Conservation (phyloP, 2,888 invertebrate species). For the Apantesis nais region DNA sequence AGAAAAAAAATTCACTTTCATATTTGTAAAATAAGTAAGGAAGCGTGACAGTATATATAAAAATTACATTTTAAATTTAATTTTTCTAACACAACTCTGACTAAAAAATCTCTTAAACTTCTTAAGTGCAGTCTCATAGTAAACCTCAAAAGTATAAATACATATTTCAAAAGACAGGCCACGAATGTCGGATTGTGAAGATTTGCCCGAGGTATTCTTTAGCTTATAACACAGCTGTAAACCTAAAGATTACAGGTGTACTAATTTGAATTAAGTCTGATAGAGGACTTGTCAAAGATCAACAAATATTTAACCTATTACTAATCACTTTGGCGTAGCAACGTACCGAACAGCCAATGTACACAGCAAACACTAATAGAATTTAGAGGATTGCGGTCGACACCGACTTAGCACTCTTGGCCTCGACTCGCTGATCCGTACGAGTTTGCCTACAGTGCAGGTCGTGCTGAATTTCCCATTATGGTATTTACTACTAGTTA, state of each 20-base stretch:
- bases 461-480: slow-evolving; percentile 14
- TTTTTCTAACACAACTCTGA: no score
- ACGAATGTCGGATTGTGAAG: no score
- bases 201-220: not conserved
- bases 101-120: no score
- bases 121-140: not conserved
- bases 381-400: slow-evolving; percentile 69
- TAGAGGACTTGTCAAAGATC: not conserved
- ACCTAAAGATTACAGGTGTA: not conserved
- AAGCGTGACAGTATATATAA: no score
- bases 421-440: slow-evolving; percentile 36
- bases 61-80: no score
- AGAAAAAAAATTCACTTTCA: no score
- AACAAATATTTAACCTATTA: slow-evolving; percentile 11
- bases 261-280: not conserved
- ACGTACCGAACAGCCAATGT: slow-evolving; percentile 21
- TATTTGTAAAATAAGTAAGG: no score
- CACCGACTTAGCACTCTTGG: slow-evolving; percentile 52
- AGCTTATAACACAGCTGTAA: no score
- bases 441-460: slow-evolving; percentile 29
- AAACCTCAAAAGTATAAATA: no score
- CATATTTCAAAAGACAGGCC: no score
- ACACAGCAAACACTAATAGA: slow-evolving; percentile 56
- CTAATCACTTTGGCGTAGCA: slow-evolving; percentile 32
- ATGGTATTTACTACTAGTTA: slow-evolving; percentile 5